Evolutionary conservation across 2,113 vertebrate species (phyloP), one percentile per base, ranked within the genome.

Genomic region (Climacteris rufus): DNA sequence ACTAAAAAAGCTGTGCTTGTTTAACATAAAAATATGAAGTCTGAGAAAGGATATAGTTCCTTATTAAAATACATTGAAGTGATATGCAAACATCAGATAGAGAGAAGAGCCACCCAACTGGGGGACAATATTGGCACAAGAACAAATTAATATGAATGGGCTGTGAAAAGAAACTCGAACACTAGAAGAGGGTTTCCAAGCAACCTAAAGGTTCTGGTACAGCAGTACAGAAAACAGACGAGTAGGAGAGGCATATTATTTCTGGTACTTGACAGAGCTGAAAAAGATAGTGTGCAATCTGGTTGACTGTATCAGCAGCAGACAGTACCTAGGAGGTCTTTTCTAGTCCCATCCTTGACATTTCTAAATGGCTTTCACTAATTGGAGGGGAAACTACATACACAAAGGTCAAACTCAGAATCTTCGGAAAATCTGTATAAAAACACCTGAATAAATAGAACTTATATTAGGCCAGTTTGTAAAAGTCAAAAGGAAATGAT

Each of bases 381-480:
- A 95, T n/a, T 93, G 75, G 35, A 95, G 15, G 63, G 89, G 81
- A 94, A 96, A 77, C 59, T 27, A 71, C 49, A 3, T 6, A 70
- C 45, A 84, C 74, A 91, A 61, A 94, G 93, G 91, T 87, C 74
- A 82, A 60, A 78, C 37, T 82, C 2, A 4, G 57, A 40, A 89
- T 93, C 89, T 87, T 82, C 57, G 87, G 79, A 96, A 96, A 96
- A 93, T 89, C 57, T 93, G 81, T 82, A 93, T 93, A 93, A 89
- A 95, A 95, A 23, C 94, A 94, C 82, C 94, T 96, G 94, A 96
- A 91, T 66, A 96, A 97, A 96, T 93, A 96, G 50, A 89, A 70
- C 50, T 86, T 76, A 25, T 31, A 89, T 59, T 85, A 91, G 75
- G 53, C 65, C 72, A 89, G 77, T 96, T 85, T 82, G 77, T 81